phyloP scores from a whole-genome alignment of 2,113 vertebrate species.

The Hyperopisus bebe region DNA sequence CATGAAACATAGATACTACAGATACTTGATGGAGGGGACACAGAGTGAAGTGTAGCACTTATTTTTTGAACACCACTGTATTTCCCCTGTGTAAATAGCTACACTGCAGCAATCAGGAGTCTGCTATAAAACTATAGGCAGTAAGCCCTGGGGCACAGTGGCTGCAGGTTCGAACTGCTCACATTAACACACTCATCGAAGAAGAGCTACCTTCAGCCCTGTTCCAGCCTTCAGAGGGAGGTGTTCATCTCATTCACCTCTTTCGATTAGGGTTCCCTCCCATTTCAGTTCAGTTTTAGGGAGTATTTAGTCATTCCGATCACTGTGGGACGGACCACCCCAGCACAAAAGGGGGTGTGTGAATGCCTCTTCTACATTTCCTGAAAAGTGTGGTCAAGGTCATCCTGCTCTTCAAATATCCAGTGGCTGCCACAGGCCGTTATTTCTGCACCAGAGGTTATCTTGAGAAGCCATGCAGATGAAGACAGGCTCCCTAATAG shows the following conservation, averaged over 20 bases:
- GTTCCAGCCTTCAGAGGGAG: not conserved
- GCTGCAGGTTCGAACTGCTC: not conserved
- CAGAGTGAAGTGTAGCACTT: not conserved
- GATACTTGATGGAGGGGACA: not conserved
- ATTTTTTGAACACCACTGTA: slow-evolving; percentile 1
- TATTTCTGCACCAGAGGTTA: slow-evolving; percentile 27
- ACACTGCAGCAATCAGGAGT: not conserved
- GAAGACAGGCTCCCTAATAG: slow-evolving; percentile 34
- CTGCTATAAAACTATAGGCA: not conserved
- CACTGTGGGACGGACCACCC: not conserved
- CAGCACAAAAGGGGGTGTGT: not conserved
- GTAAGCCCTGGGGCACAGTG: not conserved
- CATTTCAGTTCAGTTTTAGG: not conserved
- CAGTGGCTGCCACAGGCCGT: slow-evolving; percentile 25
- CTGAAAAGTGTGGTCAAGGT: slow-evolving; percentile 45
- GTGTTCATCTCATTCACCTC: not conserved
- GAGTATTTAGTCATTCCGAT: not conserved
- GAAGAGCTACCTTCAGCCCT: not conserved
- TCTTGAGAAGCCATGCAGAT: slow-evolving; percentile 25
- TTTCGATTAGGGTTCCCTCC: not conserved
- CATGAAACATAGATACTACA: not conserved
- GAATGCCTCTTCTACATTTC: slow-evolving; percentile 25
- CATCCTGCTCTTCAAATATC: slow-evolving; percentile 34
- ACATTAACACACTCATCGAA: not conserved
- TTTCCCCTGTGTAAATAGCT: not conserved